phyloP scores from a whole-genome alignment of 2,888 invertebrate species.

The Fragum fragum region DNA sequence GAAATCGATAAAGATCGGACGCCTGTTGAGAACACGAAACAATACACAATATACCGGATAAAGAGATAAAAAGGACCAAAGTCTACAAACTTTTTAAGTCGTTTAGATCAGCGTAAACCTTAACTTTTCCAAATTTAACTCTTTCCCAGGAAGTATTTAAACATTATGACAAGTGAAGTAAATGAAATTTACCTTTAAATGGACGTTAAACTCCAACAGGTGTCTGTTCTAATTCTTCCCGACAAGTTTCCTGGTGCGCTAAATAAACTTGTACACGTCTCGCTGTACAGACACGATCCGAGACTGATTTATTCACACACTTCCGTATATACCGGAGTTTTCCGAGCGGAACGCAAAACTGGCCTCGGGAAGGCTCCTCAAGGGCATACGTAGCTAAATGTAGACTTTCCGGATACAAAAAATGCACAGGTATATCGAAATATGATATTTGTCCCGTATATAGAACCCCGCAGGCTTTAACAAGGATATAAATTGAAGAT shows the following conservation, averaged over 20 bases:
- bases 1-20: background rate
- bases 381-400: background rate
- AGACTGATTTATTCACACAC: constrained; percentile 44
- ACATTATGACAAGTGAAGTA: background rate
- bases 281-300: constrained; percentile 30
- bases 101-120: background rate
- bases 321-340: constrained; percentile 55
- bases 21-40: background rate
- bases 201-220: constrained; percentile 21
- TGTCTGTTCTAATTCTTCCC: constrained; percentile 8
- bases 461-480: constrained; percentile 15
- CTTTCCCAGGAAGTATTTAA: background rate
- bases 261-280: constrained; percentile 25
- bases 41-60: constrained; percentile 3
- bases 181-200: constrained; percentile 9
- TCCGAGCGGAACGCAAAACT: constrained; percentile 63
- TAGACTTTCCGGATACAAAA: background rate
- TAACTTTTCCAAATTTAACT: background rate
- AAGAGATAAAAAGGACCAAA: background rate
- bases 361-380: constrained; percentile 23
- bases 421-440: background rate
- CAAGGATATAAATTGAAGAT: constrained; percentile 25
- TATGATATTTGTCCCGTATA: background rate
- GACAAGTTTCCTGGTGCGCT: constrained; percentile 24
- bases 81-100: background rate